These are phyloP conservation scores for Hemiprocne comata DNA, from an alignment of 2,113 vertebrate species.

Conservation along the genomic window DNA sequence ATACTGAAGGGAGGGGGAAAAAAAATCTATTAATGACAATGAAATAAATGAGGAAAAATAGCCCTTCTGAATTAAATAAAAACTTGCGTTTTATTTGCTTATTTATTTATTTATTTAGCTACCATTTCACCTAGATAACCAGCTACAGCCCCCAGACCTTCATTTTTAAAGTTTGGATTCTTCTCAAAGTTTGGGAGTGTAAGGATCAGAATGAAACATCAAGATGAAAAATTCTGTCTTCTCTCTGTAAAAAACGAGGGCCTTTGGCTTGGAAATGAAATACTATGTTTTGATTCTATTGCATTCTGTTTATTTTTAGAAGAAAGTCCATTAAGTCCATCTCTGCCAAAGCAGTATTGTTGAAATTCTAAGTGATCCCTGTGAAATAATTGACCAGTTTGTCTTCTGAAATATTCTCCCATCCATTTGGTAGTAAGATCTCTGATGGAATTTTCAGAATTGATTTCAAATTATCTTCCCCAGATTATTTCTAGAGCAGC, in stretches of 20 bases:
- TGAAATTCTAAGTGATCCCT: neutral
- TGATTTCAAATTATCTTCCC: neutral
- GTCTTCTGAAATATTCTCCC: neutral
- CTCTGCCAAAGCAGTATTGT: neutral
- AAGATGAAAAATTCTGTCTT: neutral
- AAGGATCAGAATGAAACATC: neutral
- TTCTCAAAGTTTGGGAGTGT: neutral
- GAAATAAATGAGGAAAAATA: neutral
- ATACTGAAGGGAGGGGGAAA: neutral
- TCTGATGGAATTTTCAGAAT: neutral
- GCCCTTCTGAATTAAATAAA: neutral
- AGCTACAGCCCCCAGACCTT: neutral
- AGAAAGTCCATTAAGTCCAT: neutral
- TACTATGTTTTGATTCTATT: neutral
- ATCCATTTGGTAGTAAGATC: neutral
- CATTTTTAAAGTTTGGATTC: neutral
- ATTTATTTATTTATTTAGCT: neutral
- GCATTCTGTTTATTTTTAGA: conserved; percentile 1
- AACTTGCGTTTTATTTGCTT: neutral
- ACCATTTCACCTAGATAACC: neutral
- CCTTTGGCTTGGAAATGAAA: neutral
- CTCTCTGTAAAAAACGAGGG: neutral
- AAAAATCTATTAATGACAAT: neutral
- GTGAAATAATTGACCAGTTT: neutral
- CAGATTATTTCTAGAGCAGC: neutral